phyloP scores from a whole-genome alignment of 1,140 invertebrate species.

The Calephelis nemesis region DNA sequence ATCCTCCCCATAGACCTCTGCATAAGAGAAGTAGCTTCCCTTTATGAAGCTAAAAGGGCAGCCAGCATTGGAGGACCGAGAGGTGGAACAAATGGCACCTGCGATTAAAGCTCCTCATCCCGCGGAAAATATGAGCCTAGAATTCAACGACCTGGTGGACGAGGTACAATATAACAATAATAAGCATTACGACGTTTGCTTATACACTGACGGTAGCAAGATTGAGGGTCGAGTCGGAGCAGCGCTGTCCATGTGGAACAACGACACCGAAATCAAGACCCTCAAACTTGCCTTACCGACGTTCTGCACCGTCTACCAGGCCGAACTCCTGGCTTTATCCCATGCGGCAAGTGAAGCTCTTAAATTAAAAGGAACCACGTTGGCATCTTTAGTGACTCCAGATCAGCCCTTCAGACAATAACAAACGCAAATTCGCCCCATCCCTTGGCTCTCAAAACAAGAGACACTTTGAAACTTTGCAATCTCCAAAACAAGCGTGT shows the following conservation, averaged over 20 bases:
- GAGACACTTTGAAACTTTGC: neutral
- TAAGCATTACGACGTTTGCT: neutral
- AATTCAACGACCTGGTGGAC: neutral
- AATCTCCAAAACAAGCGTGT: neutral
- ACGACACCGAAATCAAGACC: constrained; percentile 6
- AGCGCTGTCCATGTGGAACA: neutral
- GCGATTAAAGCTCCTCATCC: neutral
- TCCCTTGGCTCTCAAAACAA: constrained; percentile 15
- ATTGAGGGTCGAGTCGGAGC: too few species aligned
- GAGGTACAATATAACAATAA: neutral
- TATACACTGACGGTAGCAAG: too few species aligned
- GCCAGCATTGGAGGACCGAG: neutral
- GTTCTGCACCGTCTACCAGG: constrained; percentile 12
- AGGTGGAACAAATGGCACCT: neutral
- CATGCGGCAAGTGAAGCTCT: neutral
- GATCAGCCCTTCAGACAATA: constrained; percentile 30
- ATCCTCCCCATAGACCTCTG: neutral
- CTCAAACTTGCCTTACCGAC: too few species aligned
- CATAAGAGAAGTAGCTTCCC: neutral
- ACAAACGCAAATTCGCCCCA: constrained; percentile 11
- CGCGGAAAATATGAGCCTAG: neutral
- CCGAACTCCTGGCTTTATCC: neutral
- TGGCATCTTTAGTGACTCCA: constrained; percentile 28
- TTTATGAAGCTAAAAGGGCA: neutral
- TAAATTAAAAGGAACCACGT: neutral